Conservation (phyloP, 2,113 vertebrate genomes). For the Ginglymostoma cirratum region DNA sequence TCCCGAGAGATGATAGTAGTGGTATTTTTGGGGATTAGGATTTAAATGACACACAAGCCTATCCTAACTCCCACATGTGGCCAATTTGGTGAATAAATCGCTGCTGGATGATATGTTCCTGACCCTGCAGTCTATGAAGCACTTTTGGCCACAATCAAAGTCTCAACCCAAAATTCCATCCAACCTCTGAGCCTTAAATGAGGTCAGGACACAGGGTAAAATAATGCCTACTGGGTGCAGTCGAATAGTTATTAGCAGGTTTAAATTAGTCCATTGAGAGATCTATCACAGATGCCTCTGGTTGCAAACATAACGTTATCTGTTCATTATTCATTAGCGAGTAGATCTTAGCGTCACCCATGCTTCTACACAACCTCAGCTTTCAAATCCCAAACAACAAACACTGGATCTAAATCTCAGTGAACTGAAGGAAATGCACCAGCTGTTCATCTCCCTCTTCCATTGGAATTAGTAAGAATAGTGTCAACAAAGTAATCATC, state of each 20-base stretch:
- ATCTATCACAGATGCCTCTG: not conserved
- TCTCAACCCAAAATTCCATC: not conserved
- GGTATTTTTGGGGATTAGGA: too few relatives aligned
- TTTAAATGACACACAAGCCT: not conserved
- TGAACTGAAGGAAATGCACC: not conserved
- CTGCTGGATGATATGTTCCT: not conserved
- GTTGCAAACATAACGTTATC: not conserved
- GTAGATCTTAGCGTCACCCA: not conserved
- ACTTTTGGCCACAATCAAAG: not conserved
- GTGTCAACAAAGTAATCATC: not conserved
- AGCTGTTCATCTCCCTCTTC: not conserved
- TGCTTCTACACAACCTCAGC: not conserved
- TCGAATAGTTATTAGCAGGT: not conserved
- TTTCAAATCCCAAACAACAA: not conserved
- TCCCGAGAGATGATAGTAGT: not conserved
- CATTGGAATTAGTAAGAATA: not conserved
- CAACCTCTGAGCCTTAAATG: not conserved
- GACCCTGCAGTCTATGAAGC: not conserved
- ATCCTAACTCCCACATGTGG: not conserved
- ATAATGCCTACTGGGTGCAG: too few relatives aligned
- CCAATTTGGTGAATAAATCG: not conserved
- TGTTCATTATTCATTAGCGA: not conserved
- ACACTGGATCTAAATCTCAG: not conserved
- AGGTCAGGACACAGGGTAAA: not conserved
- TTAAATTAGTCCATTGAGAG: not conserved